Evolutionary conservation across 2,797 vertebrate genomes (phyloP), one percentile per base, ranked within the genome.

Genomic region (Zenarchopterus dispar): DNA sequence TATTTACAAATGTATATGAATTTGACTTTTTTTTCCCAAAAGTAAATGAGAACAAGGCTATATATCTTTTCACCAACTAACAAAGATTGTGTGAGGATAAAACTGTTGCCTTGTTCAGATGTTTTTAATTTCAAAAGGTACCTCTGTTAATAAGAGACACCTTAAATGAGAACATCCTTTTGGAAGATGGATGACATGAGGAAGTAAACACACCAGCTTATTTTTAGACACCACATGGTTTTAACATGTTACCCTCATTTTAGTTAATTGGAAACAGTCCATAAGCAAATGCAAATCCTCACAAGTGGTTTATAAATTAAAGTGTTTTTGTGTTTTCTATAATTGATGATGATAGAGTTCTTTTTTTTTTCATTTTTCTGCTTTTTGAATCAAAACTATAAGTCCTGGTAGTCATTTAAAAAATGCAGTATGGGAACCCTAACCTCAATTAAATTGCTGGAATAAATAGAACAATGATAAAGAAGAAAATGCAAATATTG

Each of bases 251-350:
- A 79, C 56, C 69, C 48, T 64, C 50, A 60, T 56, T 67, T 60
- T 31, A 11, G 75, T 82, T 82, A 87, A 84, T 75, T 82, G 73
- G 70, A 87, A 84, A 67, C 17, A 15, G 8, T 71, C 63, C 67
- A 80, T 89, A 87, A 85, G 80, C 19, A 24, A 70, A 84, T 87
- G 85, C 68, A 84, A 80, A 89, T 80, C 77, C 79, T 63, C 53
- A 64, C 56, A 73, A 81, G 72, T 80, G 80, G 76, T 83, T 88
- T 84, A 84, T 80, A 82, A 88, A 86, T 72, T 66, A 84, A 74
- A 62, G 31, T 69, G 75, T 76, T 75, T 80, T 82, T 80, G 70
- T 69, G 71, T 84, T 77, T 59, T 0, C 8, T 78, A 60, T 85
- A 88, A 87, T 77, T 86, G 75, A 83, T 84, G 76, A 78, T 79